Base-by-base conservation (phyloP, 2,113 vertebrate genomes). In the Arenaria interpres region DNA sequence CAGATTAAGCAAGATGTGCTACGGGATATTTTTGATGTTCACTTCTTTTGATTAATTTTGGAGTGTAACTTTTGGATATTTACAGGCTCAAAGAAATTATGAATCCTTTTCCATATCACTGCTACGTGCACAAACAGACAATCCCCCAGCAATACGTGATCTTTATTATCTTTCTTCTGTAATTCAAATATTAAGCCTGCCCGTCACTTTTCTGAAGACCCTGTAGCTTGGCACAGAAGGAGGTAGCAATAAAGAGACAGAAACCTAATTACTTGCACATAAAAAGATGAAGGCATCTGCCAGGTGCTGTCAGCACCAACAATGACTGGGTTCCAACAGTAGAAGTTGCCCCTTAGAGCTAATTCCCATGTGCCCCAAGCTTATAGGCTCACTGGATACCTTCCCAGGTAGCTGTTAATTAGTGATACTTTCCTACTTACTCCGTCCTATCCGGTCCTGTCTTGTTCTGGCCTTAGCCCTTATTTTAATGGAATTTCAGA, bases 31-130 rank as follows among this genome's bases (percentile, higher is more conserved):
- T 39, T 82, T 77, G 56, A 69, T 66, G 39, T 74, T 33, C 82
- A 78, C 39, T 21, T 81, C 10, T 90, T 93, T 80, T 73, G 50
- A 88, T 92, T 96, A 45, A 88, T 63, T 86, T 88, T 88, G 25
- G 59, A 88, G 8, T 18, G 24, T 14, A 89, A 81, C 9, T 33
- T 66, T 93, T 67, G 50, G 60, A 41, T 92, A 90, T 77, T 83
- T 77, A 86, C 25, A 81, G 56, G 50, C 72, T 92, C 18, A 33
- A 86, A 66, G 83, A 95, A 87, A 74, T 87, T 16, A 46, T 41
- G 0, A 54, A 32, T 57, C 27, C 60, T 50, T 62, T 69, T 71
- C 54, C n/a, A 3, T 81, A 50, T 41, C 37, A 74, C 15, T 80
- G n/a, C 24, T 71, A 90, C 13, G 13, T 5, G 2, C 56, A 50